phyloP scores from a whole-genome alignment of 2,888 invertebrate genomes.

The Hyppa rectilinea region DNA sequence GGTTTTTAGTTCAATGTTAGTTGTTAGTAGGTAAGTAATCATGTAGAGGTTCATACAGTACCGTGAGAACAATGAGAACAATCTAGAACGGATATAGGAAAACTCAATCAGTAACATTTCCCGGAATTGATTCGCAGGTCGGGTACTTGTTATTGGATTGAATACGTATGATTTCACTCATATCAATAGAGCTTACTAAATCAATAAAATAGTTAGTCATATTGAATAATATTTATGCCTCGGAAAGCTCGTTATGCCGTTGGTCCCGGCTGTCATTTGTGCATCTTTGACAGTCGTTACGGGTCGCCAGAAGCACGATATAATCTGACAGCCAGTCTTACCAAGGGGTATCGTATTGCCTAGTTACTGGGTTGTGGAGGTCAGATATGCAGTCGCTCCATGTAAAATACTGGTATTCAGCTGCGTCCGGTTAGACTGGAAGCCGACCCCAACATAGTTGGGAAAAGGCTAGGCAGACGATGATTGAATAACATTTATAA shows the following conservation, averaged over 20 bases:
- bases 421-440: too few species aligned
- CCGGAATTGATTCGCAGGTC: neutral
- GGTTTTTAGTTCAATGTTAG: neutral
- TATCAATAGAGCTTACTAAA: neutral
- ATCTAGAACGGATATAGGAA: neutral
- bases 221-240: slow-evolving; percentile 11
- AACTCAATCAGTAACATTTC: neutral
- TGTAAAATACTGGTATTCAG: too few species aligned
- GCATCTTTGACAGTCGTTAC: too few species aligned
- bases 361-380: too few species aligned
- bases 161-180: neutral
- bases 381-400: too few species aligned
- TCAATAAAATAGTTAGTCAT: slow-evolving; percentile 18
- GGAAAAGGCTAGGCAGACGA: too few species aligned
- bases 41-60: neutral
- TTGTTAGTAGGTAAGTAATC: neutral
- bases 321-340: too few species aligned
- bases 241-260: too few species aligned
- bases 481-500: slow-evolving; percentile 12
- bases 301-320: too few species aligned
- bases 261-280: too few species aligned
- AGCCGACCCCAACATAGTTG: too few species aligned
- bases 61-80: neutral
- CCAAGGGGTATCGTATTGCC: too few species aligned
- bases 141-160: neutral